Evolutionary conservation across 2,888 invertebrate species (phyloP).

Genomic region (Dynastes maya): DNA sequence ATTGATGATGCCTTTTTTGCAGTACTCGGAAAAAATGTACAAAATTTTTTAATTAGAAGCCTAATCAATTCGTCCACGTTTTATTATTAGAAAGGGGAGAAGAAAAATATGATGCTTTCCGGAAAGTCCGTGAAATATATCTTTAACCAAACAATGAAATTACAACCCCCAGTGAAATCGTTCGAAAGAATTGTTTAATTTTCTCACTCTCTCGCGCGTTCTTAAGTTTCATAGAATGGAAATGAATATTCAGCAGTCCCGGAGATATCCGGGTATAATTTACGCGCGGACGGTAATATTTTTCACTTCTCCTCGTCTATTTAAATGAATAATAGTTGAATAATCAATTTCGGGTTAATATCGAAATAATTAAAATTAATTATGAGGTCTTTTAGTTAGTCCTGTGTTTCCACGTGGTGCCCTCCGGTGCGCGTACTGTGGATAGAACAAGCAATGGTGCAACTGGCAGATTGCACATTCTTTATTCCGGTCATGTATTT

Average conservation of each 20-base stretch:
- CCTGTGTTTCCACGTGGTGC: conserved; percentile 8
- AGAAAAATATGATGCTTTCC: conserved; percentile 7
- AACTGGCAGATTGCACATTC: conserved; percentile 51
- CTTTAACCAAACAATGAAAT: conserved; percentile 35
- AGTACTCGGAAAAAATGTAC: too few relatives aligned
- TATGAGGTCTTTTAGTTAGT: conserved; percentile 45
- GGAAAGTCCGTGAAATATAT: conserved; percentile 31
- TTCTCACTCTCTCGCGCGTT: conserved; percentile 30
- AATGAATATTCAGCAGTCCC: conserved; percentile 43
- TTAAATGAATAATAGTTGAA: conserved; percentile 48
- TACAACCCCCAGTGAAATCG: conserved; percentile 36
- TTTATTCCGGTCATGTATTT: conserved; percentile 55
- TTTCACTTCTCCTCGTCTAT: conserved; percentile 46
- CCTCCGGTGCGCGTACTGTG: neutral
- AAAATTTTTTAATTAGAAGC: neutral
- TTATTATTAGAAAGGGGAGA: neutral
- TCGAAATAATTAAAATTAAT: conserved; percentile 52
- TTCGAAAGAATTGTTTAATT: conserved; percentile 44
- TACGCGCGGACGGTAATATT: conserved; percentile 37
- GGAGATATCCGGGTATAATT: conserved; percentile 44
- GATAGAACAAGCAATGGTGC: conserved; percentile 39
- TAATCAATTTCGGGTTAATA: conserved; percentile 45
- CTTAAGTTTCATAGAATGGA: conserved; percentile 28
- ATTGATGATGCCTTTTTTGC: too few relatives aligned
- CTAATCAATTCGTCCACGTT: neutral